Conservation (phyloP, 2,797 vertebrate genomes). For the Steatocranus sp. region DNA sequence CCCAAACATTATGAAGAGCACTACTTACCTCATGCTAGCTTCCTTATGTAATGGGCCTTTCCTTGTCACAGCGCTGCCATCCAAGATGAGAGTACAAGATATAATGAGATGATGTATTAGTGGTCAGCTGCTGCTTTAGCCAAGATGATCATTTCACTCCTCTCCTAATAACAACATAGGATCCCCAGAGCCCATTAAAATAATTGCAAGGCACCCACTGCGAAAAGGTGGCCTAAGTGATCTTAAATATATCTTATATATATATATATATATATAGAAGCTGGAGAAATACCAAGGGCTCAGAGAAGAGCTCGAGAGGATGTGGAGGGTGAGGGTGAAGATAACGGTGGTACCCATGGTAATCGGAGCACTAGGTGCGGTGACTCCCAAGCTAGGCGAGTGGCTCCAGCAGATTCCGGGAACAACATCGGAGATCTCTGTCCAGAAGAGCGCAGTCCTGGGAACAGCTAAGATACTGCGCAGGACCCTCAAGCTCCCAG, state of each 20-base stretch:
- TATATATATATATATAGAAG: too few relatives aligned
- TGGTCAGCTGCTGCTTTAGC: neutral
- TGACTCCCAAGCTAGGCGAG: too few relatives aligned
- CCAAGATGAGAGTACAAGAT: neutral
- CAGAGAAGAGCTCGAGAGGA: too few relatives aligned
- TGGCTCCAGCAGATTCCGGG: too few relatives aligned
- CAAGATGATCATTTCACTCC: neutral
- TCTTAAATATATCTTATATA: neutral
- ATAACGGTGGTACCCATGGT: too few relatives aligned
- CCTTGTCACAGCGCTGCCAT: neutral
- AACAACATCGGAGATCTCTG: too few relatives aligned
- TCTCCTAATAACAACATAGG: neutral
- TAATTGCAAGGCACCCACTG: neutral
- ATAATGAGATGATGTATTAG: neutral
- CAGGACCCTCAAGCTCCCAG: too few relatives aligned
- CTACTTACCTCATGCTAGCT: neutral
- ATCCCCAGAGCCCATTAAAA: conserved; percentile 2
- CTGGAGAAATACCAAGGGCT: too few relatives aligned
- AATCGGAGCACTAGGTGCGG: too few relatives aligned
- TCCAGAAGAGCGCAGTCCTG: too few relatives aligned
- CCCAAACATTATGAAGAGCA: neutral
- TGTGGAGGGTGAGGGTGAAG: too few relatives aligned
- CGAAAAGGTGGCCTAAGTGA: neutral
- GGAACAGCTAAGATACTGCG: too few relatives aligned
- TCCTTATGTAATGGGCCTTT: neutral